Evolutionary conservation across 2,113 vertebrate species (phyloP).

Genomic region (Marmota monax): DNA sequence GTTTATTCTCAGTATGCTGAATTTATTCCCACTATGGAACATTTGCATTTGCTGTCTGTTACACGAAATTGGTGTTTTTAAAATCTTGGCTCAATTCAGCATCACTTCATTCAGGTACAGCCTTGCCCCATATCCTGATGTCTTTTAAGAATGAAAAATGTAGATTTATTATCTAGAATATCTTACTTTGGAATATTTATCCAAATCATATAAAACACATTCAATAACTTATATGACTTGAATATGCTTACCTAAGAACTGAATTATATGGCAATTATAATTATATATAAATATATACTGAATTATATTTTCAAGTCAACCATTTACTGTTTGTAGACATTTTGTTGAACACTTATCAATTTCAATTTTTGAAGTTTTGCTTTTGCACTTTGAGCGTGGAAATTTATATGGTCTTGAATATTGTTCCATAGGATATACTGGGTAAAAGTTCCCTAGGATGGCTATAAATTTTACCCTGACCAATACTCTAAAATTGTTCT

Average conservation of each 20-base stretch:
- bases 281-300: no score
- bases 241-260: neutral
- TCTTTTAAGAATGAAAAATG: neutral
- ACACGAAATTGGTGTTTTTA: neutral
- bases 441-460: neutral
- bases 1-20: neutral
- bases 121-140: neutral
- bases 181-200: neutral
- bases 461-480: neutral
- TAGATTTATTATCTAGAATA: neutral
- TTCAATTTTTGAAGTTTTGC: slow-evolving; percentile 42
- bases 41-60: neutral
- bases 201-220: slow-evolving; percentile 25
- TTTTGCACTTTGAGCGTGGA: slow-evolving; percentile 20
- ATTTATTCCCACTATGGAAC: neutral
- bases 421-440: neutral
- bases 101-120: neutral
- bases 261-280: neutral
- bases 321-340: neutral
- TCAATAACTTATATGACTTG: neutral
- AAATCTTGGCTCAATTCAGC: neutral
- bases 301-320: neutral
- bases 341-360: neutral
- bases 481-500: slow-evolving; percentile 9
- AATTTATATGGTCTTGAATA: neutral